Base-by-base conservation (phyloP, 2,888 invertebrate genomes). In the Mythimna ferrago region DNA sequence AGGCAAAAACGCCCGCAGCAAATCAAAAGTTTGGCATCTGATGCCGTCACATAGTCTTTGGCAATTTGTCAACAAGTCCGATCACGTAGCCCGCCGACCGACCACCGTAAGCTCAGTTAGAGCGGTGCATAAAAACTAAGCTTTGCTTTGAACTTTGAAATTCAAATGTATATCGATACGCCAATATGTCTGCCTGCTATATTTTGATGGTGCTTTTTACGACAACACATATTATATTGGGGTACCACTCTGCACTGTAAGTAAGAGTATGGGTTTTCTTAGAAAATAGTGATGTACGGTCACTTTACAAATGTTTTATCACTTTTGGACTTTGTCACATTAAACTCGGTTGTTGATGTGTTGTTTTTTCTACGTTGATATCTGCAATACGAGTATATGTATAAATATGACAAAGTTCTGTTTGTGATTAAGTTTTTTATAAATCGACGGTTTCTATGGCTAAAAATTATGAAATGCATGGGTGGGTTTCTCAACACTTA, bases 121-220 rank as follows among this genome's bases (percentile, higher is more conserved):
- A 94, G 92, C 92, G 94, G 92, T 94, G 95, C 94, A 95, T 95
- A 95, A 95, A 95, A 95, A 95, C 95, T 92, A 92, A 93, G 93
- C 93, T 92, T 92, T 91, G 94, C 93, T 93, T 93, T 93, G 92
- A 92, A 94, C 92, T 95, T 95, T 94, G 93, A 94, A 95, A 95
- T 96, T 96, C 94, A 95, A 95, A 95, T 94, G 78, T 93, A 92
- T 91, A 92, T 92, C 92, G 92, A 94, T 93, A 92, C 88, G 89
- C 89, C 92, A 89, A 91, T 93, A 92, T 88, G 90, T 92, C 91
- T 90, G 89, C 85, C 76, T 75, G 79, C 85, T 84, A 82, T 86
- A 77, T 84, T 88, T 88, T 89, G 86, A 89, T 89, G 76, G 86
- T 78, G 65, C 82, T 87, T 87, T 86, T 87, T 88, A 88, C 62